Base-by-base conservation (phyloP, 2,113 vertebrate genomes). In the Monopterus albus region DNA sequence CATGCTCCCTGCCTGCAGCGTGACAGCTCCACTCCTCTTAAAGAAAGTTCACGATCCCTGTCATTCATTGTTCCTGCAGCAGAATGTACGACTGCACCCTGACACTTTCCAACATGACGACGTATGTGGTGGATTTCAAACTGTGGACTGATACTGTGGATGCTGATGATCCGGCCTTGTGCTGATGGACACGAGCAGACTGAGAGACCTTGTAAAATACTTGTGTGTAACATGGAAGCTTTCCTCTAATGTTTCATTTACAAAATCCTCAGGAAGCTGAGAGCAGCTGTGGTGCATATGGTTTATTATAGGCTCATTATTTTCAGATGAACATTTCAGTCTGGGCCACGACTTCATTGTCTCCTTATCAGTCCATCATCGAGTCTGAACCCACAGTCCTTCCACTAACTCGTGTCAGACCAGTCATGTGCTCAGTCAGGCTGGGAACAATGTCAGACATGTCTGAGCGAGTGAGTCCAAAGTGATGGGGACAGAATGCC, bases 221-320 rank as follows among this genome's bases (percentile, higher is more conserved):
- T 6, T 67, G 50, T 75, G 67, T 76, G 62, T 77, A 39, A 66
- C 67, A 58, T 59, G 56, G 62, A 62, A 10, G 29, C 29, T 53
- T 53, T 31, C 31, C 33, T 49, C 45, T 33, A 7, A 26, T 33
- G 5, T 59, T 49, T 49, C 7, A 39, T 29, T 55, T 23, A 23
- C 6, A 9, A 20, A 21, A 17, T 15, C 23, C 43, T 64, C 9
- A 5, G 20, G 29, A 36, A 1, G 47, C 75, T 65, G 67, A 67
- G 28, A 38, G 31, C 26, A 17, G 60, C 56, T 50, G 72, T 55
- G 49, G 18, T 1, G 18, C 6, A 0, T 7, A 26, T 39, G 18
- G 40, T 2, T 3, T 9, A 3, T 20, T 3, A 18, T 6, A 43
- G n/a, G 8, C n/a, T 3, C 18, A 17, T 42, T 9, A 5, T 8